phyloP scores from a whole-genome alignment of 2,888 invertebrate species.

The Tachystola acroxantha region DNA sequence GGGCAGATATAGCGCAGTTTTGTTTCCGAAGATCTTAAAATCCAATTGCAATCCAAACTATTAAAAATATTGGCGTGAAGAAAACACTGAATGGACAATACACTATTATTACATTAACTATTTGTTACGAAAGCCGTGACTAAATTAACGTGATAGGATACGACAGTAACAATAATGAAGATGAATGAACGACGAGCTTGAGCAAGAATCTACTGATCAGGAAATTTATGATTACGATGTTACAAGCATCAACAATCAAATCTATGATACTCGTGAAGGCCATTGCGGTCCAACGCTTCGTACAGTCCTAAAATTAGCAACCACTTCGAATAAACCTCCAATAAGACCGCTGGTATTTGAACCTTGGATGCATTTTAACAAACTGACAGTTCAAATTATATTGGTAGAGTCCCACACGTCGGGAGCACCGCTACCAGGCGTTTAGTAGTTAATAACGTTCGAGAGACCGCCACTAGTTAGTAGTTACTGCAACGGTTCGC shows the following conservation, averaged over 20 bases:
- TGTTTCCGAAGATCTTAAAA: too few species aligned
- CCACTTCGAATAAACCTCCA: slow-evolving; percentile 1
- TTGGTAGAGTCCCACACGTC: slow-evolving; percentile 4
- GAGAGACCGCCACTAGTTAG: slow-evolving; percentile 11
- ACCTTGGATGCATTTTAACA: not conserved
- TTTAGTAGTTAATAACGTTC: slow-evolving; percentile 8
- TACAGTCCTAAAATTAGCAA: not conserved
- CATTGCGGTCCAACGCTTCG: slow-evolving; percentile 7
- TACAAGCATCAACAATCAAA: not conserved
- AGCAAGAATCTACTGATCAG: not conserved
- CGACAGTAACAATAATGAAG: not conserved
- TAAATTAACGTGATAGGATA: not conserved
- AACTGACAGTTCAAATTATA: slow-evolving; percentile 2
- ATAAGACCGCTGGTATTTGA: not conserved
- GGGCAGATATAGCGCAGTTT: too few species aligned
- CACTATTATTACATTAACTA: too few species aligned
- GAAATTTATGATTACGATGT: not conserved
- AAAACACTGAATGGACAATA: too few species aligned
- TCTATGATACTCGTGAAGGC: slow-evolving; percentile 9
- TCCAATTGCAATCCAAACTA: too few species aligned
- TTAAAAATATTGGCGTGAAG: too few species aligned
- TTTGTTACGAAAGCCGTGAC: not conserved
- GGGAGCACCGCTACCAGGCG: slow-evolving; percentile 9
- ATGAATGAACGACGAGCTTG: too few species aligned
- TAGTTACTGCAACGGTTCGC: slow-evolving; percentile 12